phyloP scores from a whole-genome alignment of 2,113 vertebrate genomes.

The Etheostoma cragini region DNA sequence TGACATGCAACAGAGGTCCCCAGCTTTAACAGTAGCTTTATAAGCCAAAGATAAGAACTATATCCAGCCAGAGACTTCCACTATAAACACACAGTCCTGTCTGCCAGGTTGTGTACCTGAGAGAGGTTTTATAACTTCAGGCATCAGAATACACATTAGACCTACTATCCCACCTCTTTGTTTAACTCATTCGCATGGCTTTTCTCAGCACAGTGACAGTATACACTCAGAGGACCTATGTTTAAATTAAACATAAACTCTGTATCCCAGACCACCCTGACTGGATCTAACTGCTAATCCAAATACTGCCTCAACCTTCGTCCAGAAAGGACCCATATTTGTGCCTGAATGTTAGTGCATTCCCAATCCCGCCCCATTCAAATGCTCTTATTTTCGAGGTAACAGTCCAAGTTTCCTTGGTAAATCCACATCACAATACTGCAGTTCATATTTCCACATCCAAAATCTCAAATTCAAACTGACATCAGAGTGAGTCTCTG shows the following conservation, averaged over 20 bases:
- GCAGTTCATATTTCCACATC: slow-evolving; percentile 4
- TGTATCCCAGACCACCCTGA: slow-evolving; percentile 70
- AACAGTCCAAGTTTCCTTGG: slow-evolving; percentile 7
- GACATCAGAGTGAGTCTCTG: slow-evolving; percentile 5
- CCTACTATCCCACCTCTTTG: slow-evolving; percentile 16
- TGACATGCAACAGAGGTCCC: neutral
- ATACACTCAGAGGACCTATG: slow-evolving; percentile 50
- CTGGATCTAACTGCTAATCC: slow-evolving; percentile 48
- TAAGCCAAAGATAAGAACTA: neutral
- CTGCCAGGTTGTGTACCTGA: neutral
- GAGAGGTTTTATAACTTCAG: neutral
- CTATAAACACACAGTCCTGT: slow-evolving; percentile 7
- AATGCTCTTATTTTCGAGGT: slow-evolving; percentile 25
- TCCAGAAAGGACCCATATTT: slow-evolving; percentile 51
- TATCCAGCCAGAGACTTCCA: neutral
- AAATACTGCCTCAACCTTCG: slow-evolving; percentile 48
- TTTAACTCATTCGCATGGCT: slow-evolving; percentile 40
- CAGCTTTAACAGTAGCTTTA: neutral
- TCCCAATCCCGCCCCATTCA: neutral
- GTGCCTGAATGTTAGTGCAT: slow-evolving; percentile 34
- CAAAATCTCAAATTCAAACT: slow-evolving; percentile 4
- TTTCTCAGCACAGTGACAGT: slow-evolving; percentile 53
- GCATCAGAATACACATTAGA: neutral
- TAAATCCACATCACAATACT: slow-evolving; percentile 8
- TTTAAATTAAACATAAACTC: slow-evolving; percentile 72